phyloP scores from a whole-genome alignment of 2,888 invertebrate species.

The Pristionchus arcanus region DNA sequence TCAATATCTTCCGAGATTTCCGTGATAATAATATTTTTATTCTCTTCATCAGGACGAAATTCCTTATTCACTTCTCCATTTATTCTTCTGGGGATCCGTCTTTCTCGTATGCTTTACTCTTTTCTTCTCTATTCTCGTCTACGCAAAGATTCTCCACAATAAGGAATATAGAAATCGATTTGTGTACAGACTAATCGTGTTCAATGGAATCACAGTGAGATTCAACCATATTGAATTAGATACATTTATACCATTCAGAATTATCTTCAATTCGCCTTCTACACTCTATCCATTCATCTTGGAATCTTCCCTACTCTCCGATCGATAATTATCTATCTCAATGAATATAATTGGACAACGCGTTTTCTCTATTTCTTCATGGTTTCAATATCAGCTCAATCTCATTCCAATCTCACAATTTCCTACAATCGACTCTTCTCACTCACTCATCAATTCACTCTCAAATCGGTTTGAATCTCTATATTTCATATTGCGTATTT shows the following conservation, averaged over 20 bases:
- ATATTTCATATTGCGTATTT: neutral
- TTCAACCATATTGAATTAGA: neutral
- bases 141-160: neutral
- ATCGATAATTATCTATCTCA: slow-evolving; percentile 3
- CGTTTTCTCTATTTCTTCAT: neutral
- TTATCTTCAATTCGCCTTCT: neutral
- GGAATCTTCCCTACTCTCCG: neutral
- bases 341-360: neutral
- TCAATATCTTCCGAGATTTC: too few relatives aligned
- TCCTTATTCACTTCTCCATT: neutral
- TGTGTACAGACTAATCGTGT: neutral
- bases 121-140: neutral
- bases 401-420: neutral
- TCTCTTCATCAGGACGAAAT: neutral
- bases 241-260: neutral
- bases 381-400: neutral
- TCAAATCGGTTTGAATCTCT: neutral
- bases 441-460: neutral
- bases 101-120: neutral
- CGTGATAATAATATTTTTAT: too few relatives aligned
- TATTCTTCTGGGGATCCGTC: neutral
- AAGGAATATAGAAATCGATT: neutral
- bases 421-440: neutral
- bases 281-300: neutral
- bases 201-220: neutral